Conservation (phyloP, 1,140 invertebrate species). For the Fopius arisanus region DNA sequence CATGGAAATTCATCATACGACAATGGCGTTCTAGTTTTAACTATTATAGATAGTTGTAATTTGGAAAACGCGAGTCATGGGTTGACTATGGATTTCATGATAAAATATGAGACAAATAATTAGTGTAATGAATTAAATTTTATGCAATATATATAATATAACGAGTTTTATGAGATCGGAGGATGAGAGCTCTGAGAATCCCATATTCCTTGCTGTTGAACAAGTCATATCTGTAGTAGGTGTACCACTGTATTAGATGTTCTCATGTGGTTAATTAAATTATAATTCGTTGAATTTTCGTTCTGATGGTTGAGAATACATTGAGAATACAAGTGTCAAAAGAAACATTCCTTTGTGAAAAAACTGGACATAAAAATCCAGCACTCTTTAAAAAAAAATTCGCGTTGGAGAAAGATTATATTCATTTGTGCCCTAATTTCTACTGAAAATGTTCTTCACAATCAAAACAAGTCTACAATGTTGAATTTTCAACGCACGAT, state of each 20-base stretch:
- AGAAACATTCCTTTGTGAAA: no score
- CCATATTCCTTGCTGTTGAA: constrained; percentile 48
- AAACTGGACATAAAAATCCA: no score
- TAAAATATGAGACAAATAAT: constrained; percentile 61
- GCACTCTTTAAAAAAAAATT: no score
- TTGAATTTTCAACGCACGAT: no score
- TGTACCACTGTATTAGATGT: constrained; percentile 39
- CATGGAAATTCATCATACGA: background rate
- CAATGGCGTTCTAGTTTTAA: background rate
- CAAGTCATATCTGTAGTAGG: constrained; percentile 50
- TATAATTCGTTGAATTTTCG: constrained; percentile 41
- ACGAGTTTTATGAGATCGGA: constrained; percentile 7
- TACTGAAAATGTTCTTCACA: no score
- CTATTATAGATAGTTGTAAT: background rate
- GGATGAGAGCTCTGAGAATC: constrained; percentile 21
- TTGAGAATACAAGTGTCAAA: background rate
- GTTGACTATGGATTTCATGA: constrained; percentile 33
- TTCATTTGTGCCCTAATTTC: no score
- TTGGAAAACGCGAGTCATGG: background rate
- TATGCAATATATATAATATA: constrained; percentile 38
- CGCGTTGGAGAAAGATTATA: no score
- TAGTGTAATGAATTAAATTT: constrained; percentile 55
- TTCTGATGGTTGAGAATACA: constrained; percentile 36
- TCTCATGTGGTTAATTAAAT: constrained; percentile 27
- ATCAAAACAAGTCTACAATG: no score